These are phyloP conservation scores for Bombycilla garrulus DNA, from an alignment of 2,113 vertebrate genomes.

Conservation along the genomic window DNA sequence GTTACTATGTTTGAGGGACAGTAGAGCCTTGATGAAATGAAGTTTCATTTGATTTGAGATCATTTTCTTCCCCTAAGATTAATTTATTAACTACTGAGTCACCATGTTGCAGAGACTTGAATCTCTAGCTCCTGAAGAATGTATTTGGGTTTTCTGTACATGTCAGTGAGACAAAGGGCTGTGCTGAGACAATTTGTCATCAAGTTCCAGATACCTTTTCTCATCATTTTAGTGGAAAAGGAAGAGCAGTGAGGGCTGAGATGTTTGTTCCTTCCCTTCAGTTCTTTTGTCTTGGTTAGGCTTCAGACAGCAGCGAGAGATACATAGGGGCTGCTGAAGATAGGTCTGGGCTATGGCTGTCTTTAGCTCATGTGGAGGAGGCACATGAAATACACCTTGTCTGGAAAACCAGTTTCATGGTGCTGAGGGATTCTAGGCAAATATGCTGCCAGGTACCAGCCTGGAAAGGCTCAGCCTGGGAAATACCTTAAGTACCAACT, in stretches of 20 bases:
- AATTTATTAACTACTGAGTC: background rate
- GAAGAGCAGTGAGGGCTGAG: background rate
- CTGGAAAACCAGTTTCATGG: background rate
- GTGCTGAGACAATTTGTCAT: background rate
- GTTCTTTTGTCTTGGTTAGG: background rate
- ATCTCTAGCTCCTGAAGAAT: background rate
- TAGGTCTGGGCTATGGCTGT: background rate
- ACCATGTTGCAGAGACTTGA: background rate
- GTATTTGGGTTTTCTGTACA: background rate
- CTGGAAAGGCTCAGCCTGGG: background rate
- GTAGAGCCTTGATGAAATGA: background rate
- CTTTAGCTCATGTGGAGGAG: background rate
- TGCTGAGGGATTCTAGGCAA: background rate
- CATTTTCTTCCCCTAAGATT: background rate
- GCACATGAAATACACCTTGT: background rate
- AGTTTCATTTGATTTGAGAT: background rate
- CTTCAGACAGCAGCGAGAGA: background rate
- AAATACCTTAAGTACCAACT: background rate
- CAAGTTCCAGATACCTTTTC: background rate
- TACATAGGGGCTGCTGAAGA: background rate
- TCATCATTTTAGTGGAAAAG: background rate
- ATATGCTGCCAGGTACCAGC: background rate
- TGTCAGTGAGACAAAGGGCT: background rate
- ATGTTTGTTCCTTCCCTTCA: background rate
- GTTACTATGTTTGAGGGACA: background rate